Evolutionary conservation across 37 sponge, comb jelly and placozoan genomes (phyloP).

Genomic region (Dysidea cf. avara): DNA sequence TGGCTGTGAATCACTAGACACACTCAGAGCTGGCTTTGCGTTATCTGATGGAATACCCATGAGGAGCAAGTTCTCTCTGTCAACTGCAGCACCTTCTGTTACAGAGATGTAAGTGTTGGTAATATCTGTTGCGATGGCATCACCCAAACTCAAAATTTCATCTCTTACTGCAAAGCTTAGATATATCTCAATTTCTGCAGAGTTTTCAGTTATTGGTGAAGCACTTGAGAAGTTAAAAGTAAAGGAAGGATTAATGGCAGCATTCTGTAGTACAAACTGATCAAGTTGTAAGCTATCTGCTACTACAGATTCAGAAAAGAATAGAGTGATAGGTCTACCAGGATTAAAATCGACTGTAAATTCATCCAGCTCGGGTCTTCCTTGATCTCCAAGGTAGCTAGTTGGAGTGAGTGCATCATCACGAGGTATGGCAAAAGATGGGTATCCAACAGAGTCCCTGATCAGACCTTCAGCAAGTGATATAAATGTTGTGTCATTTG

Average conservation of each 20-base stretch:
- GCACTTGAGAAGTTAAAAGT: slow-evolving; percentile 52
- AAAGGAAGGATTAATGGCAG: slow-evolving; percentile 20
- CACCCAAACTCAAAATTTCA: slow-evolving; percentile 32
- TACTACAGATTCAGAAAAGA: slow-evolving; percentile 74
- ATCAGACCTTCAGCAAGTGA: slow-evolving; percentile 61
- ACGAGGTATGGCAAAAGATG: slow-evolving; percentile 32
- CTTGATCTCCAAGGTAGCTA: slow-evolving; percentile 36
- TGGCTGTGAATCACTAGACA: slow-evolving; percentile 54
- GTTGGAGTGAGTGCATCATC: slow-evolving; percentile 52
- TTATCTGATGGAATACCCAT: slow-evolving; percentile 33
- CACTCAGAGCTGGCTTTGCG: slow-evolving; percentile 52
- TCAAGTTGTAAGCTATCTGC: slow-evolving; percentile 32
- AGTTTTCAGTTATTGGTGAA: slow-evolving; percentile 32
- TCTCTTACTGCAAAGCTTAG: slow-evolving; percentile 51
- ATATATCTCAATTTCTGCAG: slow-evolving; percentile 54
- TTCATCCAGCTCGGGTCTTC: slow-evolving; percentile 36
- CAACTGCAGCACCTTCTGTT: slow-evolving; percentile 47
- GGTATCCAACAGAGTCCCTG: slow-evolving; percentile 27
- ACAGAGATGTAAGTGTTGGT: slow-evolving; percentile 69
- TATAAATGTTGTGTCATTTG: slow-evolving; percentile 46
- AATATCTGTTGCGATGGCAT: slow-evolving; percentile 40
- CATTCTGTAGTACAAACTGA: slow-evolving; percentile 55
- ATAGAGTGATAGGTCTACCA: slow-evolving; percentile 44
- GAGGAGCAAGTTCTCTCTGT: slow-evolving; percentile 53
- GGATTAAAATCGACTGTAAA: slow-evolving; percentile 80